Conservation (phyloP, 2,888 invertebrate genomes). For the Agonum fuliginosum region DNA sequence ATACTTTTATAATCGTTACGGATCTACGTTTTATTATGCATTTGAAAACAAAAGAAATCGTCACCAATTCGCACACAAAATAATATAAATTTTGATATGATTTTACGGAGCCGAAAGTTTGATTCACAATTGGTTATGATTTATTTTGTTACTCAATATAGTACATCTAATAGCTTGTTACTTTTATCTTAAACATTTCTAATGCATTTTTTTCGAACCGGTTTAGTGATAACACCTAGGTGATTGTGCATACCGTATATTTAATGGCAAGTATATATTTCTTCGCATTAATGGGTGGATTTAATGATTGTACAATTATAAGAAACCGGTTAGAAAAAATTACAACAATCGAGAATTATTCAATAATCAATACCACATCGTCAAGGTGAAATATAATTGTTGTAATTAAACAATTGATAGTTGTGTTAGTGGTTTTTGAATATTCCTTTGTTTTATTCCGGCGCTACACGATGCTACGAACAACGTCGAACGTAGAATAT, state of each 20-base stretch:
- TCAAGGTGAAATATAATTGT: constrained; percentile 13
- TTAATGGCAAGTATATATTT: constrained; percentile 38
- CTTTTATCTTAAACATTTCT: constrained; percentile 10
- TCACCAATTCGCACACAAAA: not conserved
- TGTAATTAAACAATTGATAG: constrained; percentile 9
- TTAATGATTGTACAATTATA: constrained; percentile 49
- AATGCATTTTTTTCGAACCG: constrained; percentile 30
- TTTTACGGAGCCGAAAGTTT: not conserved
- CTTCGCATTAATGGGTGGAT: constrained; percentile 45
- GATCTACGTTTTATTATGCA: not conserved
- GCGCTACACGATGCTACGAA: no score
- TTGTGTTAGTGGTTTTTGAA: constrained; percentile 22
- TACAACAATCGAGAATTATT: constrained; percentile 23
- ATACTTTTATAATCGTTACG: not conserved
- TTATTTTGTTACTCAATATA: constrained; percentile 21
- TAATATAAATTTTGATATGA: constrained; percentile 1
- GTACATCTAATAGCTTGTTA: not conserved
- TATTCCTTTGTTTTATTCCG: constrained; percentile 17
- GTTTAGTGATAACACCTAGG: constrained; percentile 34
- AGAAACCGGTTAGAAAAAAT: constrained; percentile 43
- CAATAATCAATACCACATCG: constrained; percentile 13
- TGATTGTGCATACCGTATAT: constrained; percentile 51
- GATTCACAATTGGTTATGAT: not conserved
- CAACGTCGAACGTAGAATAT: no score
- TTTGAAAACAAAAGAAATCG: not conserved